Evolutionary conservation across 1,140 invertebrate species (phyloP), one percentile per base, ranked within the genome.

Genomic region (Thaumetopoea pityocampa): DNA sequence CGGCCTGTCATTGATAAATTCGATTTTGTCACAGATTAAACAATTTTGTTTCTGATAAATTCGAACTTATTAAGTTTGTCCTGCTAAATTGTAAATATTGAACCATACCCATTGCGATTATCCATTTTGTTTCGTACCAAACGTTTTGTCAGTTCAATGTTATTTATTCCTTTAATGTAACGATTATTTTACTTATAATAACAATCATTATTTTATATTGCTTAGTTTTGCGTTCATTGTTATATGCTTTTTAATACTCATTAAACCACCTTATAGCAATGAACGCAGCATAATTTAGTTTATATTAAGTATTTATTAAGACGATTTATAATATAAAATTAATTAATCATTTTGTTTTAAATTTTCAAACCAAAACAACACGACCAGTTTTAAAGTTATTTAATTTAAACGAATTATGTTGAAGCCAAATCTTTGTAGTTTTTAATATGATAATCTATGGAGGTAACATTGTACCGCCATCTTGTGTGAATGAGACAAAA

Each of bases 311-410:
- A 27, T 11, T 28, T 30, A 26, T 11, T 35, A 47, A 51, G 37
- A 42, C 15, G 16, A 30, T 40, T 40, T 40, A 22, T 33, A n/a
- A n/a, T n/a, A n/a, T n/a, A n/a, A n/a, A n/a, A n/a, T n/a, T n/a
- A n/a, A n/a, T n/a, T n/a, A n/a, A n/a, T 33, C 17, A n/a, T 15
- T 5, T 30, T n/a, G n/a, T 22, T 9, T 12, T 35, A 32, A 34
- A 47, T 28, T 63, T 61, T 65, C 62, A 73, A 73, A 79, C 74
- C 74, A 79, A 79, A 79, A 65, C 51, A 51, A 50, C 68, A 61
- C 61, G 65, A 70, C 64, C 73, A 78, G 70, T 74, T 63, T 59
- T 18, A 29, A 4, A 37, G 17, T 28, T 8, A 49, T 38, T 27
- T 35, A 43, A 43, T 50, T 44, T 26, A 43, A 42, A 37, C 27